Conservation (phyloP, 1,140 invertebrate genomes). For the Drosophila equinoxialis region DNA sequence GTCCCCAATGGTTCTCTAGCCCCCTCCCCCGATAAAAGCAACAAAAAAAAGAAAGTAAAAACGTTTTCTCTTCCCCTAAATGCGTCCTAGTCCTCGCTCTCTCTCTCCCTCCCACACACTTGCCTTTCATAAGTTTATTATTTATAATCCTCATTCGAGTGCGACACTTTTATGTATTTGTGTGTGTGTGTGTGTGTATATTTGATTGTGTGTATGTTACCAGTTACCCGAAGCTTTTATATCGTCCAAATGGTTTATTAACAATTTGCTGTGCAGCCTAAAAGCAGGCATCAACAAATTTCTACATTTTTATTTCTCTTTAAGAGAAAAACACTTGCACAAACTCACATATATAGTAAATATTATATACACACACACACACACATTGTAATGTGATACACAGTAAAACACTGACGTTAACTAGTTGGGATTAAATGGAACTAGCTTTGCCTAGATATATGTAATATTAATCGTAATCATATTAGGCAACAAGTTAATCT, state of each 20-base stretch:
- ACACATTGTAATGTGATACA: not conserved
- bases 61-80: not conserved
- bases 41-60: no score
- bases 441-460: not conserved
- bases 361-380: not conserved
- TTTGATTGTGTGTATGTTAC: constrained; percentile 23
- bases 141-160: constrained; percentile 26
- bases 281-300: constrained; percentile 21
- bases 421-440: not conserved
- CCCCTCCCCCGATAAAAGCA: not conserved
- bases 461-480: no score
- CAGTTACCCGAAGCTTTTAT: constrained; percentile 22
- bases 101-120: not conserved
- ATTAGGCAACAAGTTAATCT: no score
- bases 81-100: not conserved
- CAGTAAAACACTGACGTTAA: not conserved
- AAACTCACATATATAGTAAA: not conserved
- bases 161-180: constrained; percentile 23
- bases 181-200: constrained; percentile 1
- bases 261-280: constrained; percentile 43
- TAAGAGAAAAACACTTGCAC: constrained; percentile 5
- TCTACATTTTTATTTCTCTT: constrained; percentile 15
- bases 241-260: constrained; percentile 10
- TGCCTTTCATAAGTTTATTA: constrained; percentile 26
- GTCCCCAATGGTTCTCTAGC: not conserved